Conservation (phyloP, 2,888 invertebrate genomes). For the Plagodis dolabraria region DNA sequence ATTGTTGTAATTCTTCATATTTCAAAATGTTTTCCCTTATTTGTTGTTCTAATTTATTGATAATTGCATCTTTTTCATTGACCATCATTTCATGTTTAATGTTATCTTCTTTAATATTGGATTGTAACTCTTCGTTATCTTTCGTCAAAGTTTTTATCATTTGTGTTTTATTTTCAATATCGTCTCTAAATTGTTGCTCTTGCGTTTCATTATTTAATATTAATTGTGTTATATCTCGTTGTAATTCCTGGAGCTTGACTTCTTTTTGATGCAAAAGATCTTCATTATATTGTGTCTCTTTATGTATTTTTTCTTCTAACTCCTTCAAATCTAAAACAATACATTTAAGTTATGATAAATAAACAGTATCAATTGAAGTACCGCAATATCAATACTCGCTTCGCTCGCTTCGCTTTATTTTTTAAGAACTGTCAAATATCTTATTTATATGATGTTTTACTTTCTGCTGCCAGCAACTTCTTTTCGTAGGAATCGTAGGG, state of each 20-base stretch:
- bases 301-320: conserved; percentile 38
- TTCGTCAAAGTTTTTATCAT: conserved; percentile 48
- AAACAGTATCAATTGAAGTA: no score
- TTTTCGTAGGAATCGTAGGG: no score
- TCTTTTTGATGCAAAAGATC: conserved; percentile 41
- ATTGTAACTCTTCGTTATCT: conserved; percentile 59
- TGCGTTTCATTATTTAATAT: conserved; percentile 41
- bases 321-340: conserved; percentile 46
- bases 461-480: no score
- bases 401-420: no score
- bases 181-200: conserved; percentile 47
- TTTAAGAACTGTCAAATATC: no score
- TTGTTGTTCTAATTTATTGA: conserved; percentile 52
- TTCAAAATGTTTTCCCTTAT: conserved; percentile 43
- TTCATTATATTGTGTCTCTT: conserved; percentile 33
- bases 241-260: conserved; percentile 41
- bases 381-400: no score
- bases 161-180: conserved; percentile 43
- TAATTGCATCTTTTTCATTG: conserved; percentile 56
- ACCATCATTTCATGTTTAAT: conserved; percentile 52
- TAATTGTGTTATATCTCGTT: conserved; percentile 39
- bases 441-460: no score
- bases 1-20: conserved; percentile 46
- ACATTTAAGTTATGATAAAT: no score
- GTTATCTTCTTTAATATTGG: conserved; percentile 55